Evolutionary conservation across 2,113 vertebrate species (phyloP), one percentile per base, ranked within the genome.

Genomic region (Xiphorhynchus elegans): DNA sequence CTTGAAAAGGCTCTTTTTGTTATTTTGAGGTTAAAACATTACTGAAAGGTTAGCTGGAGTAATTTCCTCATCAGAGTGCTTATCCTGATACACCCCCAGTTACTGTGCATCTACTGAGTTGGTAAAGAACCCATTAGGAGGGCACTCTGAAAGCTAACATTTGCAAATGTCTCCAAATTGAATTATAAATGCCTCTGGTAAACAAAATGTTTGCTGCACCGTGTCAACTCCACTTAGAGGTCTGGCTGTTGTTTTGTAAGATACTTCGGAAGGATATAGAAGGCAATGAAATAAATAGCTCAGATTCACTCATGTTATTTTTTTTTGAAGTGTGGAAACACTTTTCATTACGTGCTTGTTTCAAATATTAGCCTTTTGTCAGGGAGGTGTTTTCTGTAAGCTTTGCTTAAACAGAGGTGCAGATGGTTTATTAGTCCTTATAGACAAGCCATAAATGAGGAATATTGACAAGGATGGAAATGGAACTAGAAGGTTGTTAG

Each of bases 101-200:
- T 97, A 96, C 73, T 93, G 91, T 92, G 79, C 91, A 89, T 97
- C 90, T 95, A 77, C 73, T 50, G 91, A 93, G 83, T 94, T 95
- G 96, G 94, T 96, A 93, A 95, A 96, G 89, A 89, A 77, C 81
- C 87, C 90, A 92, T 87, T 95, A 96, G 86, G 79, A 85, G 96
- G 77, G 39, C 56, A 84, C 44, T 93, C 92, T 94, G 78, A 97
- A 96, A 96, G 82, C 84, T 92, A 96, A 68, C 88, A 59, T 95
- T 97, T 96, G 96, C 90, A 97, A 95, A 95, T 95, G 95, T 92
- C 86, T 92, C 83, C 76, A 90, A 93, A 97, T 96, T 96, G 94
- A 97, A 95, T 98, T 97, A 96, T 80, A 84, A 94, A 93, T 89
- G 69, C 92, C 31, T 78, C 90, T 94, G 91, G 87, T 97, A 78